Base-by-base conservation (phyloP, 1,140 invertebrate species). In the Theocolax elegans region DNA sequence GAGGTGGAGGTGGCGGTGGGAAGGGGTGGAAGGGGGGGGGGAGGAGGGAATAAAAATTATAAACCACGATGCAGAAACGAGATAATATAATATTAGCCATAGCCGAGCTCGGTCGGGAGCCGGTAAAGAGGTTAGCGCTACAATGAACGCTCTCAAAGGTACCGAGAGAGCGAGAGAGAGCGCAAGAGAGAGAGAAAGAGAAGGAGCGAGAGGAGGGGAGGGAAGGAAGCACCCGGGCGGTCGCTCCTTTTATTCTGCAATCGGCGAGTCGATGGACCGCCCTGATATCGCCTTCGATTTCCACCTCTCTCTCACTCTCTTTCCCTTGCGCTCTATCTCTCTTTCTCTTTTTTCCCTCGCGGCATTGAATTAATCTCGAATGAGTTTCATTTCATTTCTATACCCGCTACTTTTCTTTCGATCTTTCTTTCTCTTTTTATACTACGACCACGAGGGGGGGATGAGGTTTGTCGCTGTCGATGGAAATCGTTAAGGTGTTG, bases 31-130 rank as follows among this genome's bases (percentile, higher is more conserved):
- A 40, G 31, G 27, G 21, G 31, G 69, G 64, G 59, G 65, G 48
- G 51, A 60, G 58, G 54, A 49, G 54, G 58, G 56, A 56, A 74
- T 73, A 77, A 80, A 82, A 84, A 80, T 81, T 76, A 83, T 81
- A 82, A 84, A 82, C 76, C 74, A 76, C 76, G 79, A 77, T 75
- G 79, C 78, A 82, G 77, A 85, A 84, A 80, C 75, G 77, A 80
- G 83, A 81, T 85, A 85, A 86, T 85, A 84, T 79, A 84, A 86
- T 85, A 85, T 83, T 79, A 77, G 79, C 74, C 70, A 62, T 63
- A 63, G 72, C 73, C 65, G 73, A 65, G 17, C 51, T 44, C 60
- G 74, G 68, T 73, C 72, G 75, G 74, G 67, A 74, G 77, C 77
- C 77, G 78, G 76, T 82, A 82, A 83, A 78, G 67, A 73, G 75